phyloP scores from a whole-genome alignment of 2,888 invertebrate genomes.

The Dendrolimus houi region DNA sequence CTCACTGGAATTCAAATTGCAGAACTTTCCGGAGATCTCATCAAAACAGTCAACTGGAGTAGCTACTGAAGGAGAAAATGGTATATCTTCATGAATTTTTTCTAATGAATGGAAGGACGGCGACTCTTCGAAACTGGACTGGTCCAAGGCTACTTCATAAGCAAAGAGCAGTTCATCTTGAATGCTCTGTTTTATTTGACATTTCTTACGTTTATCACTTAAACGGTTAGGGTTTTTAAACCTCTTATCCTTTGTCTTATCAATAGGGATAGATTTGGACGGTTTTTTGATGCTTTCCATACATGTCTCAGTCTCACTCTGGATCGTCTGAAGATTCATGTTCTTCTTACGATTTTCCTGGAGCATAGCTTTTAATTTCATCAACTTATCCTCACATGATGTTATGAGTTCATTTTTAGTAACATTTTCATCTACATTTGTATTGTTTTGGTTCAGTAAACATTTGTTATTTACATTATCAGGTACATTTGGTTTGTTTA shows the following conservation, averaged over 20 bases:
- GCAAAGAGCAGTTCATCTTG: conserved; percentile 41
- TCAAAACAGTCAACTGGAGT: conserved; percentile 39
- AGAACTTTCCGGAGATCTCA: conserved; percentile 54
- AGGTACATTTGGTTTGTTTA: conserved; percentile 13
- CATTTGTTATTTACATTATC: neutral
- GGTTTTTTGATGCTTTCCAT: conserved; percentile 6
- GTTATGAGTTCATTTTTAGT: conserved; percentile 31
- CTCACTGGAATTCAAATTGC: conserved; percentile 45
- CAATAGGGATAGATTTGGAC: conserved; percentile 19
- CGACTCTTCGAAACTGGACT: conserved; percentile 35
- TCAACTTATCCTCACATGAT: conserved; percentile 56
- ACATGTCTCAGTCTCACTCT: neutral
- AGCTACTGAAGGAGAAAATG: conserved; percentile 4
- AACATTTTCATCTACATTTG: conserved; percentile 1
- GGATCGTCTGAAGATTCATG: conserved; percentile 4
- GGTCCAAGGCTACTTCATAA: conserved; percentile 34
- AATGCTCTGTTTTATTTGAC: conserved; percentile 30
- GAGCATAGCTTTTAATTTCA: conserved; percentile 44
- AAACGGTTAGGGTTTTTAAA: conserved; percentile 35
- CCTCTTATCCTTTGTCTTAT: conserved; percentile 29
- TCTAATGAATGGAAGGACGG: conserved; percentile 18
- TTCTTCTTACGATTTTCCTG: conserved; percentile 30
- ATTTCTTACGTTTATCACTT: conserved; percentile 28
- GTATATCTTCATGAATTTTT: conserved; percentile 5
- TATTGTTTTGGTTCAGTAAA: neutral